These are phyloP conservation scores for Lates japonicus DNA, from an alignment of 2,797 vertebrate genomes.

Conservation along the genomic window DNA sequence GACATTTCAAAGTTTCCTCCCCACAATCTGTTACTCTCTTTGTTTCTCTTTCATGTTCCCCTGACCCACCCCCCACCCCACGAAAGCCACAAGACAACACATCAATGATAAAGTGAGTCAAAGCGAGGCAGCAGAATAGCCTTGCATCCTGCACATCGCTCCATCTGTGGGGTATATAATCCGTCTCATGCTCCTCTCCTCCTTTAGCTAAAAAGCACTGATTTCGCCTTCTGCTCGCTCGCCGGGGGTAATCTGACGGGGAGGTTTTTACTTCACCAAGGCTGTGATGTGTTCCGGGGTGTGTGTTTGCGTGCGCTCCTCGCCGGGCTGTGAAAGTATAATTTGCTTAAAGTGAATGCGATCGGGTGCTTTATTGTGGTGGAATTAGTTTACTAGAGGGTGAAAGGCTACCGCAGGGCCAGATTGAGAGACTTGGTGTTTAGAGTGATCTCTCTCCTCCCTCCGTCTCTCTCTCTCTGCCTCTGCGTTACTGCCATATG, in stretches of 20 bases:
- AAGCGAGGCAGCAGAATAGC: constrained; percentile 30
- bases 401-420: constrained; percentile 8
- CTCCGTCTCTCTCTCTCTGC: constrained; percentile 19
- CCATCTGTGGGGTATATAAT: constrained; percentile 46
- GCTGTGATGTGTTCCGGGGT: constrained; percentile 6
- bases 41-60: neutral
- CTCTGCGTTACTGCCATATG: constrained; percentile 54
- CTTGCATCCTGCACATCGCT: constrained; percentile 26
- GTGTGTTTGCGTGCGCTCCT: constrained; percentile 18
- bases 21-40: neutral
- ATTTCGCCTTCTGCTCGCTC: constrained; percentile 30
- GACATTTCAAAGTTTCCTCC: constrained; percentile 44
- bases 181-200: constrained; percentile 34
- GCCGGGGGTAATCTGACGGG: constrained; percentile 1
- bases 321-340: constrained; percentile 18
- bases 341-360: constrained; percentile 52
- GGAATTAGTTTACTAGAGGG: constrained; percentile 23
- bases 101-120: constrained; percentile 42
- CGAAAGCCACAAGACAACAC: constrained; percentile 33
- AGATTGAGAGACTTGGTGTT: constrained; percentile 41
- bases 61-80: neutral
- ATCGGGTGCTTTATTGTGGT: constrained; percentile 37
- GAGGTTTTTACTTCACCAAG: constrained; percentile 1
- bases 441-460: constrained; percentile 44
- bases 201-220: constrained; percentile 27